Evolutionary conservation across 2,888 invertebrate genomes (phyloP), one percentile per base, ranked within the genome.

Genomic region (Metacarcinus magister): DNA sequence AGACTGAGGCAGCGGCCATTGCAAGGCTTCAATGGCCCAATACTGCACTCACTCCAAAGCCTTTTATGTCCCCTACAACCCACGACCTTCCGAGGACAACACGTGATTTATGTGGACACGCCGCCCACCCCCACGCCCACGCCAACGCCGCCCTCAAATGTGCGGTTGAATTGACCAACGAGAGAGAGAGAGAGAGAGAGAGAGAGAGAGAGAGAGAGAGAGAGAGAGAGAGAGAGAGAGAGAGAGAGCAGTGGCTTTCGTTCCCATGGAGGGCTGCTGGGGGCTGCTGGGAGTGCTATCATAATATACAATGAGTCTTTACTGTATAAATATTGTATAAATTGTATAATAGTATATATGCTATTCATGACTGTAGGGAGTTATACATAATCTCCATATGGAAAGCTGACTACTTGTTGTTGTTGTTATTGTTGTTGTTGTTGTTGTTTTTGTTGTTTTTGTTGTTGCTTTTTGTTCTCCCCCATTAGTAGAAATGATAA

Each of bases 311-410:
- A n/a, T 28, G 75, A 28, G 75, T 75, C n/a, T 75, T 75, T 75
- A 75, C 28, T 28, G 75, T n/a, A 75, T 75, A 28, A 75, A 75
- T 75, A 75, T 75, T 75, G 75, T 75, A 75, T 75, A 28, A 75
- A 75, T 75, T 75, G 75, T 75, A 75, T 75, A 28, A 75, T 75
- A 75, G 75, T 28, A 28, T 75, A 75, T 75, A 75, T 75, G 28
- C 75, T 75, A 75, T 75, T 75, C 75, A 75, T 75, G n/a, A 75
- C 75, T 75, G 75, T 75, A 28, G 75, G 75, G 75, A 75, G 28
- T 75, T 75, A 75, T 75, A 75, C 75, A 75, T 75, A 75, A 75
- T 75, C 75, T 75, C 75, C 75, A 28, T 75, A 75, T 28, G 75
- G 75, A 75, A 75, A 75, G 75, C 75, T 75, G 28, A 28, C 75